phyloP scores from a whole-genome alignment of 2,888 invertebrate species.

The Hemicrepidius hirtus region DNA sequence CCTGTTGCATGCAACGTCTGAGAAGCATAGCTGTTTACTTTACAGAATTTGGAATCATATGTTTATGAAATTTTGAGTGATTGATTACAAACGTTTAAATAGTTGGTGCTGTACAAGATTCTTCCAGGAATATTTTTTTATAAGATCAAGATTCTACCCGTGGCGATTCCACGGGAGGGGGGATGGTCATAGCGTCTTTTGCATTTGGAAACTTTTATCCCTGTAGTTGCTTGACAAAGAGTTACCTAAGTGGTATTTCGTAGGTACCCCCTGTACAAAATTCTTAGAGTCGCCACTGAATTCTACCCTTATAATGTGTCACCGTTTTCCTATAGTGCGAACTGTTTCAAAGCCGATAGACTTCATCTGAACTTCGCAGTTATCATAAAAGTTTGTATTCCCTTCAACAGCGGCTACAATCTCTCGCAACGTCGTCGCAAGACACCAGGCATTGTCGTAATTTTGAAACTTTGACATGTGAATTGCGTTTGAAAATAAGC shows the following conservation, averaged over 20 bases:
- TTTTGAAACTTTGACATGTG: slow-evolving; percentile 27
- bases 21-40: neutral
- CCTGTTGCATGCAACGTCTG: neutral
- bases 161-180: too few relatives aligned
- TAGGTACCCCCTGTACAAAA: too few relatives aligned
- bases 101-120: too few relatives aligned
- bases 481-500: slow-evolving; percentile 24
- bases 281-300: too few relatives aligned
- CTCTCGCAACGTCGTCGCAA: neutral
- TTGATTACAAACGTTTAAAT: slow-evolving; percentile 4
- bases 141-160: too few relatives aligned
- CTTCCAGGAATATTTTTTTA: too few relatives aligned
- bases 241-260: too few relatives aligned
- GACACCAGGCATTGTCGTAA: neutral
- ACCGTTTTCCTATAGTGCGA: slow-evolving; percentile 25
- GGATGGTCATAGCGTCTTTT: too few relatives aligned
- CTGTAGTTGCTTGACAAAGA: too few relatives aligned
- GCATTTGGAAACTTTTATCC: too few relatives aligned
- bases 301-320: slow-evolving; percentile 11
- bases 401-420: slow-evolving; percentile 18
- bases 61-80: slow-evolving; percentile 2
- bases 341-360: slow-evolving; percentile 18
- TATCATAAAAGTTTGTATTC: slow-evolving; percentile 33
- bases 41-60: neutral
- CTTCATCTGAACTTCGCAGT: slow-evolving; percentile 15